These are phyloP conservation scores for Phalacrocorax carbo DNA, from an alignment of 2,113 vertebrate species.

Conservation along the genomic window DNA sequence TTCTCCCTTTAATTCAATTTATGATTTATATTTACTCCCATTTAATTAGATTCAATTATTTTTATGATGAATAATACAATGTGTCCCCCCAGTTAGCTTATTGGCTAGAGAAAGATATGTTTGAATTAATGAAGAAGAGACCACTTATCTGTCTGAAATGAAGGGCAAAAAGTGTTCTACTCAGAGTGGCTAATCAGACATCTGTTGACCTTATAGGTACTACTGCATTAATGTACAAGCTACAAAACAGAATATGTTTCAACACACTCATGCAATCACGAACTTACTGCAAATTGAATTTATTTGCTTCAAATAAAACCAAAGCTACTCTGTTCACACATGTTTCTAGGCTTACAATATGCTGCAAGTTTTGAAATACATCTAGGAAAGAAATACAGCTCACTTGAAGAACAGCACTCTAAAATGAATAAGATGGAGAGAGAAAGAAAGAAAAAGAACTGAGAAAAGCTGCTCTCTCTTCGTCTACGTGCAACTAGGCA, in stretches of 20 bases:
- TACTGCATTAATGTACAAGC: neutral
- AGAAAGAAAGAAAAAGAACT: neutral
- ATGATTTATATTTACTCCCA: neutral
- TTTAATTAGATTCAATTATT: neutral
- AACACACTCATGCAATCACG: neutral
- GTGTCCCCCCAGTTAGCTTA: neutral
- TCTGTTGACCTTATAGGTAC: neutral
- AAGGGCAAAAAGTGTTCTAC: neutral
- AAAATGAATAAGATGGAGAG: neutral
- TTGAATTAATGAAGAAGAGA: neutral
- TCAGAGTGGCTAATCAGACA: neutral
- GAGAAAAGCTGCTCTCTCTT: neutral
- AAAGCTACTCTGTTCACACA: neutral
- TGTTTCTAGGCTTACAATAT: neutral
- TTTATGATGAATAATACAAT: neutral
- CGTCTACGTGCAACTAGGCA: neutral
- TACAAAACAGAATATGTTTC: neutral
- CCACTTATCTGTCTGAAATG: neutral
- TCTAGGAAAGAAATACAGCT: neutral
- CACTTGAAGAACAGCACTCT: neutral
- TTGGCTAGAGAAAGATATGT: neutral
- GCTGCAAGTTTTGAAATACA: neutral
- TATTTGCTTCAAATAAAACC: neutral
- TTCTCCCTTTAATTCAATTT: neutral
- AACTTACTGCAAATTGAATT: neutral